A percentile compares a stretch with the other conserved stretches of the same genome.
Conservation (phyloP, 2,113 vertebrate species). For the Antechinus flavipes region DNA sequence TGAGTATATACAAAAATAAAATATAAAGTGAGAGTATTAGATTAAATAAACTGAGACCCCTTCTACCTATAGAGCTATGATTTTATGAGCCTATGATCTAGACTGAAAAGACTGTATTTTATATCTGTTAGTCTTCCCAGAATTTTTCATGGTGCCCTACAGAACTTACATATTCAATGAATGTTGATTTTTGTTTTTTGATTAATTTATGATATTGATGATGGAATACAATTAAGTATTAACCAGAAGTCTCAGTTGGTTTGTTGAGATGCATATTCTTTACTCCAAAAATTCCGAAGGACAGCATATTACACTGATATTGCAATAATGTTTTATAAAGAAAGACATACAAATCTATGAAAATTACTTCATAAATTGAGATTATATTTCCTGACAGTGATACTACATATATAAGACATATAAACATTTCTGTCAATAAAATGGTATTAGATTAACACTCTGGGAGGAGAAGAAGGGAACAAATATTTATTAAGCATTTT, state of each 20-base stretch:
- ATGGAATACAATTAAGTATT: not conserved
- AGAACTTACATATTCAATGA: not conserved
- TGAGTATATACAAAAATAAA: not conserved
- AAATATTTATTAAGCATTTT: not conserved
- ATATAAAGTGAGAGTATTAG: not conserved
- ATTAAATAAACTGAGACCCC: too few relatives aligned
- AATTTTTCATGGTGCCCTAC: too few relatives aligned
- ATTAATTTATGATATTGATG: not conserved
- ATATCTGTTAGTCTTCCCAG: not conserved
- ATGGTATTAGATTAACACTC: not conserved
- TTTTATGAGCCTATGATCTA: too few relatives aligned
- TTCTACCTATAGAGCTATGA: too few relatives aligned
- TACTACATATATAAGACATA: not conserved
- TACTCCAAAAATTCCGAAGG: conserved; percentile 1
- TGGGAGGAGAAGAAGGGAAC: not conserved
- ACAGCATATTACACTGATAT: not conserved
- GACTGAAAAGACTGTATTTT: not conserved
- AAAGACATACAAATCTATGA: not conserved
- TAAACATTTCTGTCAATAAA: not conserved
- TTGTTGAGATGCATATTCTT: not conserved
- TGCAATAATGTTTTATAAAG: conserved; percentile 17
- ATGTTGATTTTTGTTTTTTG: conserved; percentile 13
- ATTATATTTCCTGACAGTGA: not conserved
- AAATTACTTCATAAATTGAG: too few relatives aligned
- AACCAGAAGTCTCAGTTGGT: not conserved